phyloP scores from a whole-genome alignment of 2,888 invertebrate genomes.

The Caenorhabditis macrosperma region DNA sequence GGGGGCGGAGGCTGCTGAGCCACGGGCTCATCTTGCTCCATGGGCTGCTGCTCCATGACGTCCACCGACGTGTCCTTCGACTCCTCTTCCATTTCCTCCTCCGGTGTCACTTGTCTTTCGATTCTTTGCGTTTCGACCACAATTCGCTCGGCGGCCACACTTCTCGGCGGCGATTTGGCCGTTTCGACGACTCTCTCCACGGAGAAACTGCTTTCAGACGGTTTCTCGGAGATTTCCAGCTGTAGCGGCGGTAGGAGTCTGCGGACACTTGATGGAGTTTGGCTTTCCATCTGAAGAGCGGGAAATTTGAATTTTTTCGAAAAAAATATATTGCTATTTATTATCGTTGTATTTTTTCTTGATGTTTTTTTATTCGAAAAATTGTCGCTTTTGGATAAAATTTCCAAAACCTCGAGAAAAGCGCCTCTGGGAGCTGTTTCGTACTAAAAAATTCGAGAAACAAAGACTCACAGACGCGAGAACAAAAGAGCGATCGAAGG shows the following conservation, averaged over 20 bases:
- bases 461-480: conserved; percentile 28
- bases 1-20: not conserved
- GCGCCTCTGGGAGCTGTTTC: too few relatives aligned
- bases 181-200: not conserved
- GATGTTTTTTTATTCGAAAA: too few relatives aligned
- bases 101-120: conserved; percentile 12
- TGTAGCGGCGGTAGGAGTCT: not conserved
- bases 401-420: too few relatives aligned
- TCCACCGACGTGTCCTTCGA: conserved; percentile 14
- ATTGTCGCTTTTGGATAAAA: too few relatives aligned
- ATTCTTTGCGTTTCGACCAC: conserved; percentile 34
- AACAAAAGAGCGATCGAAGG: conserved; percentile 42
- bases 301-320: too few relatives aligned
- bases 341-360: too few relatives aligned
- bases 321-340: too few relatives aligned
- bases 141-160: not conserved
- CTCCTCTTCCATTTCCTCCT: not conserved
- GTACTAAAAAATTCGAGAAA: not conserved
- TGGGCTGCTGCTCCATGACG: conserved; percentile 16
- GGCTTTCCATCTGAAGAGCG: conserved; percentile 21
- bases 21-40: conserved; percentile 14
- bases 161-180: too few relatives aligned
- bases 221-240: not conserved
- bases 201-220: not conserved
- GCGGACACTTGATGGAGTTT: not conserved